Conservation (phyloP, 2,888 invertebrate species). For the Parasteatoda lunata region DNA sequence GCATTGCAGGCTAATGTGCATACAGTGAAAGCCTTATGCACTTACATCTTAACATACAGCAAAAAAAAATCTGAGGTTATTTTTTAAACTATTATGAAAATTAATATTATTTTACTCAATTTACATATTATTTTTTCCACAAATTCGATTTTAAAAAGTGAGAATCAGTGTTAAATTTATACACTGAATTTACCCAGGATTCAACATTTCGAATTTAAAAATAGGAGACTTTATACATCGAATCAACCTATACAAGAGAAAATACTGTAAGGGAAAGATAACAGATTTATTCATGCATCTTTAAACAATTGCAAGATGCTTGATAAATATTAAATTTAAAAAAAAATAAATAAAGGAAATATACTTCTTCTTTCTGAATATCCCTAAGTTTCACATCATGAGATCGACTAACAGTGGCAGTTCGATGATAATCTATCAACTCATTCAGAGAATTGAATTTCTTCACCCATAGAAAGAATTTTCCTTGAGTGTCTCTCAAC, state of each 20-base stretch:
- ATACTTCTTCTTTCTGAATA: constrained; percentile 87
- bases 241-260: too few species aligned
- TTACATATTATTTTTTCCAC: background rate
- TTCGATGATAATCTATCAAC: constrained; percentile 97
- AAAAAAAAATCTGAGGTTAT: background rate
- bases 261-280: too few species aligned
- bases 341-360: too few species aligned
- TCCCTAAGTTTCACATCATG: constrained; percentile 97
- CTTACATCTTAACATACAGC: background rate
- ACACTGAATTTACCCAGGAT: too few species aligned
- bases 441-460: constrained; percentile 99
- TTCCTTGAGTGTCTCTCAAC: constrained; percentile 95
- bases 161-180: too few species aligned
- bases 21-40: background rate
- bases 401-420: constrained; percentile 95
- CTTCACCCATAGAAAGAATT: constrained; percentile 99
- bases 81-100: background rate
- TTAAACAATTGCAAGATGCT: too few species aligned
- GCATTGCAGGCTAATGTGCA: too few species aligned
- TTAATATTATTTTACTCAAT: background rate
- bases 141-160: too few species aligned
- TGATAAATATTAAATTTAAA: too few species aligned
- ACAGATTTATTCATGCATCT: too few species aligned
- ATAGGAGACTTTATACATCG: too few species aligned
- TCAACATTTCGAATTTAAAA: too few species aligned